Base-by-base conservation (phyloP, 1,140 invertebrate species). In the Macrobrachium rosenbergii region DNA sequence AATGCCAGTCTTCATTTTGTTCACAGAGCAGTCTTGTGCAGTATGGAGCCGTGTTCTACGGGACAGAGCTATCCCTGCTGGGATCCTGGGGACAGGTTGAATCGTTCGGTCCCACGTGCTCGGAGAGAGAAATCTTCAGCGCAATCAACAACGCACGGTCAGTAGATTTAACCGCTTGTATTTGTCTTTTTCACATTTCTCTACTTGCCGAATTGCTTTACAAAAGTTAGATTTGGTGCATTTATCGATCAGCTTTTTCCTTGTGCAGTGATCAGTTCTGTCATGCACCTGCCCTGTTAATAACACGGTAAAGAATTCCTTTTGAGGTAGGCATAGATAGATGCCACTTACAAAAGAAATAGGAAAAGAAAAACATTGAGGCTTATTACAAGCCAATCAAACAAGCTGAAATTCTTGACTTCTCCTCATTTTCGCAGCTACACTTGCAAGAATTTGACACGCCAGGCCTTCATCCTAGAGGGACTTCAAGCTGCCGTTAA, bases 401-500 rank as follows among this genome's bases (percentile, higher is more conserved):
- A 10, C 52, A 52, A 52, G 12, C 2, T 10, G 12, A 52, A 52
- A 52, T 67, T 23, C 37, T 72, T 16, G 10, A 28, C 21, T 28
- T 76, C 76, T 67, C 11, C 0, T 37, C 12, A 28, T 21, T 23
- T 67, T 37, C 63, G 59, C 77, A 87, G 84, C 19, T 87, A 87
- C 59, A 52, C 78, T 23, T 80, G 84, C 59, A 87, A 81, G 62
- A 87, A 87, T 21, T 52, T 87, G 28, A 75, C 77, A 17, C 52
- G 84, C 21, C 84, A 87, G 75, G 84, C 84, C 17, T 87, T 87
- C 62, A 87, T 87, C 69, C 28, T 87, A 77, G 84, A 87, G 19
- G 84, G 84, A 16, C 78, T 87, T 28, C 84, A 87, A n/a, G 84
- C 78, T 52, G 84, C 84, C 7, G 37, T 87, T 12, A 81, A 87